These are phyloP conservation scores for Gobionotothen gibberifrons DNA, from an alignment of 2,797 vertebrate genomes.

Conservation along the genomic window DNA sequence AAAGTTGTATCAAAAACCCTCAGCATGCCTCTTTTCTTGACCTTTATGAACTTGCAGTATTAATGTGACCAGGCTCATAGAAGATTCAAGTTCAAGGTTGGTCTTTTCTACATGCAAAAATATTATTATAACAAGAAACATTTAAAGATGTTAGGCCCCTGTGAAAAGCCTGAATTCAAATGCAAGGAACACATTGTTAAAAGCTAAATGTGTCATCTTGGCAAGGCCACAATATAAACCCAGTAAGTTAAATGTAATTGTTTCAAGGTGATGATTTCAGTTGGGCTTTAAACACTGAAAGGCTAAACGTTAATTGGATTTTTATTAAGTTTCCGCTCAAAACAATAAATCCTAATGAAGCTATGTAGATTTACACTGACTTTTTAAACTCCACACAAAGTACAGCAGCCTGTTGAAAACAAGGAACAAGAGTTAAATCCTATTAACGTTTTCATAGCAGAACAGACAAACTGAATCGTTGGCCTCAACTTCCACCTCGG, in stretches of 20 bases:
- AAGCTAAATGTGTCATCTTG: slow-evolving; percentile 31
- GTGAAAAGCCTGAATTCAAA: slow-evolving; percentile 20
- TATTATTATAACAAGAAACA: slow-evolving; percentile 43
- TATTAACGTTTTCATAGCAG: slow-evolving; percentile 40
- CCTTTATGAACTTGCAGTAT: slow-evolving; percentile 18
- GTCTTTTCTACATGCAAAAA: slow-evolving; percentile 16
- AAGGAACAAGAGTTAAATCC: slow-evolving; percentile 53
- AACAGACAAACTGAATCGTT: slow-evolving; percentile 59
- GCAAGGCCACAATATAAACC: slow-evolving; percentile 25
- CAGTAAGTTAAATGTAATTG: slow-evolving; percentile 28
- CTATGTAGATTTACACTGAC: slow-evolving; percentile 16
- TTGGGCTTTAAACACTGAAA: slow-evolving; percentile 47
- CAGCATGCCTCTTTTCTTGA: slow-evolving; percentile 13
- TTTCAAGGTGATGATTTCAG: slow-evolving; percentile 55
- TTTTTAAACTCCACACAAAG: slow-evolving; percentile 46
- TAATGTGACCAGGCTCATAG: slow-evolving; percentile 21
- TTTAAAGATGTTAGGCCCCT: slow-evolving; percentile 1
- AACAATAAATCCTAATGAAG: slow-evolving; percentile 63
- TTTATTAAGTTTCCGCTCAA: slow-evolving; percentile 66
- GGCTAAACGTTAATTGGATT: slow-evolving; percentile 52
- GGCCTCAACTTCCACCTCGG: slow-evolving; percentile 68
- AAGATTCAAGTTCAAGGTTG: neutral
- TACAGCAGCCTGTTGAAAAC: slow-evolving; percentile 34
- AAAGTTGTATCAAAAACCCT: slow-evolving; percentile 26
- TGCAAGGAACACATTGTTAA: slow-evolving; percentile 34